These are phyloP conservation scores for Cantharis flavilabris DNA, from an alignment of 2,888 invertebrate species.

Conservation along the genomic window DNA sequence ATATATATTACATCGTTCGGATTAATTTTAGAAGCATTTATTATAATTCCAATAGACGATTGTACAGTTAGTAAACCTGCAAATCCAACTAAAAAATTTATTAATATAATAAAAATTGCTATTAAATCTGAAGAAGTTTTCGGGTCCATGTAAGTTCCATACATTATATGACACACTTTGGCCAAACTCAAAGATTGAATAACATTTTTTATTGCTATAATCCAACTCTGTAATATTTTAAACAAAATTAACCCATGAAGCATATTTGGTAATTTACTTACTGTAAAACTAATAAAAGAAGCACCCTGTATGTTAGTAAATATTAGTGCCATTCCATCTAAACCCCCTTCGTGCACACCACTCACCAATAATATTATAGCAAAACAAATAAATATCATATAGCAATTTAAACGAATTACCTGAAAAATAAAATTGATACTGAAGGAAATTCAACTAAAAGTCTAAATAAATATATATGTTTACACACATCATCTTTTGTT, in stretches of 20 bases:
- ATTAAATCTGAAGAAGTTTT: constrained; percentile 23
- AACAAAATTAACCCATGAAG: not conserved
- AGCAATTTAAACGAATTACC: not conserved
- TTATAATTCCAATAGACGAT: constrained; percentile 11
- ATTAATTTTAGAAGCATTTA: not conserved
- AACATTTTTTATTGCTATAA: constrained; percentile 11
- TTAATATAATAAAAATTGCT: constrained; percentile 19
- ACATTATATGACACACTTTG: constrained; percentile 26
- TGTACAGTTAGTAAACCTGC: constrained; percentile 5
- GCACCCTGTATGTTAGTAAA: not conserved
- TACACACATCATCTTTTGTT: too few relatives aligned
- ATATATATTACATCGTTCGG: not conserved
- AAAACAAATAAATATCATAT: not conserved
- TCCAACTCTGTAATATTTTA: constrained; percentile 22
- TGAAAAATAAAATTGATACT: not conserved
- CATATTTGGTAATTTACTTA: not conserved
- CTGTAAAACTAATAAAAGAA: not conserved
- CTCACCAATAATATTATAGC: not conserved
- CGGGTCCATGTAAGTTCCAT: constrained; percentile 29
- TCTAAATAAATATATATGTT: too few relatives aligned
- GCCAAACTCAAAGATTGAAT: constrained; percentile 17
- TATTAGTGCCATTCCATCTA: not conserved
- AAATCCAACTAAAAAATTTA: constrained; percentile 12
- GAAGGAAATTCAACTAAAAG: too few relatives aligned
- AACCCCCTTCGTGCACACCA: not conserved